phyloP scores from a whole-genome alignment of 2,797 vertebrate species.

The Valencia hispanica region DNA sequence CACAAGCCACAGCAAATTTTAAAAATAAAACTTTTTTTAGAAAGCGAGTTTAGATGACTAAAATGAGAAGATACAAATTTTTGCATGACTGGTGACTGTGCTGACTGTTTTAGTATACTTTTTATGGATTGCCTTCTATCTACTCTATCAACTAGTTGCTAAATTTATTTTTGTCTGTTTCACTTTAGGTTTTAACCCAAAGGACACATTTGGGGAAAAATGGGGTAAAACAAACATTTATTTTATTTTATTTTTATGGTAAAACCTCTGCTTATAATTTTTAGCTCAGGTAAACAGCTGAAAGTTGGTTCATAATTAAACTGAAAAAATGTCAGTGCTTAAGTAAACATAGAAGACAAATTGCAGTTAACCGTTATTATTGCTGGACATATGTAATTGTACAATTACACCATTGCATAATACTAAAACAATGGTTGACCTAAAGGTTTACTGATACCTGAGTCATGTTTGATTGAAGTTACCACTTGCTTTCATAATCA shows the following conservation, averaged over 20 bases:
- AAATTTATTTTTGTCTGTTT: background rate
- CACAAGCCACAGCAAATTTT: too few species aligned
- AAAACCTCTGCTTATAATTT: too few species aligned
- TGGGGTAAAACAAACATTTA: too few species aligned
- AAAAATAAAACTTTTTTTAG: too few species aligned
- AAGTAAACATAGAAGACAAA: background rate
- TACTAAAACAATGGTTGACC: background rate
- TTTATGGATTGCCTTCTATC: background rate
- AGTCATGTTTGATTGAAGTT: background rate
- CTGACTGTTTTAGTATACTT: background rate
- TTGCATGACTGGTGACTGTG: background rate
- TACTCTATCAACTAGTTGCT: background rate
- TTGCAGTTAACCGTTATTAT: background rate
- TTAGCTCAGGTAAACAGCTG: background rate
- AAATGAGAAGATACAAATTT: too few species aligned
- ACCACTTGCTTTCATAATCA: background rate
- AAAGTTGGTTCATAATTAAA: background rate
- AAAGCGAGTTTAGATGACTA: too few species aligned
- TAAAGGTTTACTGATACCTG: background rate
- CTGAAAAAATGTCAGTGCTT: background rate
- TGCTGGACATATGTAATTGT: background rate
- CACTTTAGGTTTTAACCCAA: background rate
- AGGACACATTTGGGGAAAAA: too few species aligned
- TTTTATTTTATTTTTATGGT: too few species aligned
- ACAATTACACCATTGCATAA: slow-evolving; percentile 4